Evolutionary conservation across 2,113 vertebrate species (phyloP).

Genomic region (Strix aluco): DNA sequence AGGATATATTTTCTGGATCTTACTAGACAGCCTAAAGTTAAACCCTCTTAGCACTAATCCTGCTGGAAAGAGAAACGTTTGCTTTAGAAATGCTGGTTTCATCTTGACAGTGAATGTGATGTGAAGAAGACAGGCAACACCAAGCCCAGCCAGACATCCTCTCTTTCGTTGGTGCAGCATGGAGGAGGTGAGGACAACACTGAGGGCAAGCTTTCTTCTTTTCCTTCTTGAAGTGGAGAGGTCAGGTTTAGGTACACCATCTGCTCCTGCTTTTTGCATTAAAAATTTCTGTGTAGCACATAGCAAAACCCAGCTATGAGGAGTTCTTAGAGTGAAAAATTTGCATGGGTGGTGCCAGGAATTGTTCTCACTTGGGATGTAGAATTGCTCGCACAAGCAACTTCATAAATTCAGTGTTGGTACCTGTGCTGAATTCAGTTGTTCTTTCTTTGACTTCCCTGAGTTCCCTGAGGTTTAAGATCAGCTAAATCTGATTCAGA

Average conservation of each 20-base stretch:
- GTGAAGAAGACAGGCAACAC: background rate
- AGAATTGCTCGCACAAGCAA: background rate
- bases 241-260: background rate
- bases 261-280: constrained; percentile 29
- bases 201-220: background rate
- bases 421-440: background rate
- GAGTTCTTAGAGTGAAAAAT: background rate
- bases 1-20: background rate
- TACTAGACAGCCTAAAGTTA: background rate
- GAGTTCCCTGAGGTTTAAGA: background rate
- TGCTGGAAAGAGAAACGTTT: background rate
- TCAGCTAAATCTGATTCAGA: background rate
- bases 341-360: background rate
- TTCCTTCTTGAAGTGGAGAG: background rate
- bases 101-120: background rate
- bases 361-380: constrained; percentile 44
- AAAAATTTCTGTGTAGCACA: background rate
- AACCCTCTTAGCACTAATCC: background rate
- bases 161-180: background rate
- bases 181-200: constrained; percentile 10
- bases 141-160: background rate
- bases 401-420: background rate
- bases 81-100: background rate
- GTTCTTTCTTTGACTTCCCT: background rate
- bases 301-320: background rate